phyloP scores from a whole-genome alignment of 2,113 vertebrate species.

The Onychostruthus taczanowskii region DNA sequence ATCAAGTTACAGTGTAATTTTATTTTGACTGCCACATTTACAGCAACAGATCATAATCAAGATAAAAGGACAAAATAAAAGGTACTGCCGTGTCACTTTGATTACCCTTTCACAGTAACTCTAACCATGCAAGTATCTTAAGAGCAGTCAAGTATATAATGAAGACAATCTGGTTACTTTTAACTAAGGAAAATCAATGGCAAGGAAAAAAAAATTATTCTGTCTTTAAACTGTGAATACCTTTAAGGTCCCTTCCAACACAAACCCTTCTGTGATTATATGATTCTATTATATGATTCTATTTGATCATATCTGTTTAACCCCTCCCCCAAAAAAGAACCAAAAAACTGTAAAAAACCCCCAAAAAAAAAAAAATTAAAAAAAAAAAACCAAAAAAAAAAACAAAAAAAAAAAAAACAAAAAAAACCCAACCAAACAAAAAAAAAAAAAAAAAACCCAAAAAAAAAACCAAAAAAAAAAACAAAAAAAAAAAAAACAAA shows the following conservation, averaged over 20 bases:
- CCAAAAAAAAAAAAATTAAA: neutral
- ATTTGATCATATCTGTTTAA: neutral
- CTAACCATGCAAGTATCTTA: neutral
- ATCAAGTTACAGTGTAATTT: neutral
- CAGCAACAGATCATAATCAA: neutral
- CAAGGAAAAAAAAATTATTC: neutral
- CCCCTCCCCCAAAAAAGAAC: neutral
- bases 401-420: neutral
- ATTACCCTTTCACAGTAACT: neutral
- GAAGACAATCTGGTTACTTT: neutral
- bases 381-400: neutral
- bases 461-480: neutral
- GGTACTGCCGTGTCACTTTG: neutral
- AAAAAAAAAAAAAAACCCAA: neutral
- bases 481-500: neutral
- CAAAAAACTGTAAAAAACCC: neutral
- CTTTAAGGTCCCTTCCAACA: neutral
- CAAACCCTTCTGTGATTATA: neutral
- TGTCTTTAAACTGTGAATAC: neutral
- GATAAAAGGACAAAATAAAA: neutral
- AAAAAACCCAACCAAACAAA: neutral
- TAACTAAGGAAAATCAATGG: neutral
- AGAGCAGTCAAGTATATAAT: neutral
- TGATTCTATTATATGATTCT: neutral
- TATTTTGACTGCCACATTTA: neutral